Base-by-base conservation (phyloP, 2,888 invertebrate species). In the Sinodicranocentrus sp. region DNA sequence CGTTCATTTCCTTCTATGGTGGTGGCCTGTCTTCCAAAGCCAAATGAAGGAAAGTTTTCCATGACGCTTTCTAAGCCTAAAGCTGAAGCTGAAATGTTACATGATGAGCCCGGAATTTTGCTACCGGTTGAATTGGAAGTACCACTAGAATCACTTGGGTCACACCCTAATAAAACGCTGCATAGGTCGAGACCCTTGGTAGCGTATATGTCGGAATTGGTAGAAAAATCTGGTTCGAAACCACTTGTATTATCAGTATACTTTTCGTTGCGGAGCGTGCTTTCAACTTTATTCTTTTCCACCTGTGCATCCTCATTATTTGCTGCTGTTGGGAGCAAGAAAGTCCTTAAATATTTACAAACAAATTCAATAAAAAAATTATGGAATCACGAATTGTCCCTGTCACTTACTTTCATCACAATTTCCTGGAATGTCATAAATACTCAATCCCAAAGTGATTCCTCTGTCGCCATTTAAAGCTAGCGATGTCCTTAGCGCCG, bases 371-470 rank as follows among this genome's bases (percentile, higher is more conserved):
- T 54, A 21, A 54, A n/a, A n/a, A n/a, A n/a, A n/a, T n/a, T n/a
- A n/a, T n/a, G n/a, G n/a, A n/a, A n/a, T n/a, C n/a, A n/a, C n/a
- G n/a, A n/a, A n/a, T n/a, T n/a, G n/a, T n/a, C n/a, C n/a, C 26
- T 10, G 15, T 59, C 21, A 21, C 28, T 48, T 75, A 86, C 84
- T 75, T 8, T 86, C 86, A 25, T 86, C 86, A 28, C 76, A 84
- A 44, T 86, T 86, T 71, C 87, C 87, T 39, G 86, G 86, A 52
- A 84, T 75, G 13, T 88, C 88, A 65, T 88, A 88, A 61, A 88
- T 84, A 26, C 87, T 87, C 23, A 86, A 57, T n/a, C 88, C 88
- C 13, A 88, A 61, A 19, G 61, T 33, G n/a, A 86, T 82, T 0
- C 86, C 85, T 17, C 88, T 73, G 48, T 79, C 70, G 0, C 87